Conservation (phyloP, 1,140 invertebrate species). For the Aphaenogaster rudis region DNA sequence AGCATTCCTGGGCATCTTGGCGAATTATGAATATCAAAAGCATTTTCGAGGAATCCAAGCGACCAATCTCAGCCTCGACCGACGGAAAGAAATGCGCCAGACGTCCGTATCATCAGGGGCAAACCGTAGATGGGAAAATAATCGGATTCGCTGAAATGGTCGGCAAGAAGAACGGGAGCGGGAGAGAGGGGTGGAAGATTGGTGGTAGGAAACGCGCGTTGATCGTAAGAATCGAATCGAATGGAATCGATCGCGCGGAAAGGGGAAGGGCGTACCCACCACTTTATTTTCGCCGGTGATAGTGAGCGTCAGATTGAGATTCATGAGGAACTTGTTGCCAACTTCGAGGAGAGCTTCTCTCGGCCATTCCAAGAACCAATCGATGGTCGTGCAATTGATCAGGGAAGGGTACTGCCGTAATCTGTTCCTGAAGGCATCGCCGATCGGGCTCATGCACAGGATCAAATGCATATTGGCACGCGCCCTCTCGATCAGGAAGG, state of each 20-base stretch:
- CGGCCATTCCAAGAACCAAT: slow-evolving; percentile 96
- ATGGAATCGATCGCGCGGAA: slow-evolving; percentile 73
- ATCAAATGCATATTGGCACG: slow-evolving; percentile 93
- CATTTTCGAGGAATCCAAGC: slow-evolving; percentile 10
- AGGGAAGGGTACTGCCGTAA: slow-evolving; percentile 94
- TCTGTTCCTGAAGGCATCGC: slow-evolving; percentile 92
- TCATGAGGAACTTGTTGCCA: slow-evolving; percentile 90
- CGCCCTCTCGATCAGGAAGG: slow-evolving; percentile 92
- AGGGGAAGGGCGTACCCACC: slow-evolving; percentile 74
- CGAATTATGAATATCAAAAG: slow-evolving; percentile 43
- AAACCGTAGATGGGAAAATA: slow-evolving; percentile 74
- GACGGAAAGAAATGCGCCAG: slow-evolving; percentile 53
- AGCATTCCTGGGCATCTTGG: not conserved
- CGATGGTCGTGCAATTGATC: slow-evolving; percentile 95
- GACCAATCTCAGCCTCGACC: slow-evolving; percentile 30
- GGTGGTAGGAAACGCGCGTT: slow-evolving; percentile 59
- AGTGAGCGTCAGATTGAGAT: slow-evolving; percentile 90
- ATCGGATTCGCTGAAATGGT: slow-evolving; percentile 72
- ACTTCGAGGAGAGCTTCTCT: slow-evolving; percentile 95
- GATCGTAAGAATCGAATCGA: slow-evolving; percentile 71
- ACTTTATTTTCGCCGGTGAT: slow-evolving; percentile 88
- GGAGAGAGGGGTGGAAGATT: slow-evolving; percentile 9
- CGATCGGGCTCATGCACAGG: slow-evolving; percentile 95
- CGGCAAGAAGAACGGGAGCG: slow-evolving; percentile 42
- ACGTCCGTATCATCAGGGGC: slow-evolving; percentile 64